Evolutionary conservation across 2,797 vertebrate genomes (phyloP), one percentile per base, ranked within the genome.

Genomic region (Catamblyrhynchus diadema): DNA sequence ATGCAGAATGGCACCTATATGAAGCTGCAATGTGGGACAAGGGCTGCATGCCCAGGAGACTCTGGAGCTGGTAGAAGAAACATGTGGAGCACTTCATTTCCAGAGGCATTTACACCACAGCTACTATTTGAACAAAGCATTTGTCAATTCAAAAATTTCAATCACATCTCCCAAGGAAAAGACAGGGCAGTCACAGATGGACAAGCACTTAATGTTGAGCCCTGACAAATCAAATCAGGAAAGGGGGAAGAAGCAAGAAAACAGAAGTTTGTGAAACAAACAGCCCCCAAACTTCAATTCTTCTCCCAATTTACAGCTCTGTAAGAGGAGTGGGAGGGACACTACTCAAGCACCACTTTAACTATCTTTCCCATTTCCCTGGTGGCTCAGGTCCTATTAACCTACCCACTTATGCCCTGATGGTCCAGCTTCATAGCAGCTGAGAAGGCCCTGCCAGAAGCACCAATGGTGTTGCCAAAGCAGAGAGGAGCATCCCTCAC

Each of bases 121-220:
- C 35, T 69, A 30, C 54, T 60, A 45, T 93, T 88, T 91, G 79
- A 85, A 88, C 23, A 62, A 64, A 64, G 32, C 39, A 70, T 80
- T 75, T 81, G 64, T 77, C 89, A 91, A 59, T 51, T 82, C 56
- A 94, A 86, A 82, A 32, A 85, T 81, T 92, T 96, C 93, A 90
- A 20, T 90, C 45, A 74, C 83, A 75, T 78, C 71, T 93, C 86
- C 66, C 23, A 14, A 91, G 64, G 70, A 97, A 94, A 88, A 56
- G 21, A 14, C 56, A 95, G 61, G 53, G 50, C 50, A 77, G 54
- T 32, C 57, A 86, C 59, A 81, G 87, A 84, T 57, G 47, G 78
- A 88, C 94, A 94, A 87, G 17, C 24, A 65, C n/a, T n/a, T 1
- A 6, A 24, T 65, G 75, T 47, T 16, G 0, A 71, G 88, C 14